Evolutionary conservation across 2,113 vertebrate species (phyloP).

Genomic region (Chroicocephalus ridibundus): DNA sequence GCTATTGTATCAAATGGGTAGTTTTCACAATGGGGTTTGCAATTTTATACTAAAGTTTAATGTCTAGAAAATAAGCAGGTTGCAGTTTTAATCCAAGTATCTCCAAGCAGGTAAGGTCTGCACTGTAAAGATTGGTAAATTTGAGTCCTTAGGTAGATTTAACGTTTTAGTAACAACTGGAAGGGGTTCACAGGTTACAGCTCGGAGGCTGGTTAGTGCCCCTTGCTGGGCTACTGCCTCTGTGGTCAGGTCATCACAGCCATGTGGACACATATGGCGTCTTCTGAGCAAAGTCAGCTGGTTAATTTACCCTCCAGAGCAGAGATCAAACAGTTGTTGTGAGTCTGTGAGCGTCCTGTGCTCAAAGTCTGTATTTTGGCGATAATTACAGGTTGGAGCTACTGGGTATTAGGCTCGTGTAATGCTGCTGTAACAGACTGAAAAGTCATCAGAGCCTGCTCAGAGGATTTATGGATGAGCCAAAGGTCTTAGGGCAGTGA

Average conservation of each 20-base stretch:
- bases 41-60: slow-evolving; percentile 30
- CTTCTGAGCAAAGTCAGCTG: not conserved
- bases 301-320: not conserved
- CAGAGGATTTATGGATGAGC: not conserved
- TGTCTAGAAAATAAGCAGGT: slow-evolving; percentile 18
- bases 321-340: not conserved
- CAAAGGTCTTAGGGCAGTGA: not conserved
- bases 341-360: not conserved
- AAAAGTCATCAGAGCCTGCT: not conserved
- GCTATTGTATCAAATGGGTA: not conserved
- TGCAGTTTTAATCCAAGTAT: not conserved
- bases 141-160: not conserved
- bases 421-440: not conserved
- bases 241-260: not conserved
- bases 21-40: slow-evolving; percentile 9
- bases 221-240: not conserved
- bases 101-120: not conserved
- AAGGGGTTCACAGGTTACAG: not conserved
- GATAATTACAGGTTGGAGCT: not conserved
- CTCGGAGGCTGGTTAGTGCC: not conserved
- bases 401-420: not conserved
- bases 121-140: not conserved
- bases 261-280: rapidly evolving
- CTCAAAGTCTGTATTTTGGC: not conserved
- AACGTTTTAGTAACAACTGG: not conserved